Base-by-base conservation (phyloP, 2,797 vertebrate genomes). In the Chloroceryle amazona region DNA sequence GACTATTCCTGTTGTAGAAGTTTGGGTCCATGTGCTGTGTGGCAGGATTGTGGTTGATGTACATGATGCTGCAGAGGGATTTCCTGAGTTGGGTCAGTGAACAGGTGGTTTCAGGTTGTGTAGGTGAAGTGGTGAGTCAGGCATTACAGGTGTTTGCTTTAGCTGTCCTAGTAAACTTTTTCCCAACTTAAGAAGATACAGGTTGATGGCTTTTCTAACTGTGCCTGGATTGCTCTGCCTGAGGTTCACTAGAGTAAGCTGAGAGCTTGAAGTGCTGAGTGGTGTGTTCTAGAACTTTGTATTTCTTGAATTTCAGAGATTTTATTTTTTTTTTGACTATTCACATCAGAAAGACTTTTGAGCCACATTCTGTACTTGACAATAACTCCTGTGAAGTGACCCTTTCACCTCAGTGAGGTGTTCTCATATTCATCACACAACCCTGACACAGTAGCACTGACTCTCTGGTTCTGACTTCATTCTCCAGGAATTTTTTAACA, bases 1-100 rank as follows among this genome's bases (percentile, higher is more conserved):
- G 23, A 18, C 9, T 33, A 0, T 21, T 76, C 58, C 55, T 42
- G 1, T 13, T n/a, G 9, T 14, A 23, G 22, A n/a, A n/a, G 19
- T 70, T 11, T 68, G 39, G n/a, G 20, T 84, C 25, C 7, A 0
- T 7, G 26, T 42, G 62, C 49, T 26, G 26, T 33, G 8, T 18
- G 22, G 12, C 42, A 22, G 55, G 37, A 46, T 0, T 4, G 60
- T 39, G 42, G 10, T 42, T 19, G 17, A 4, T 55, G 25, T 39
- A 22, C 7, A 2, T 6, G 26, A 21, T 37, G 23, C 13, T 57
- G 19, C 58, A 57, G 63, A 29, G 62, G 28, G 39, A 41, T 72
- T 75, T 28, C 25, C 29, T 19, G 22, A 37, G 42, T 15, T 42
- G 39, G 33, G 25, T 35, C 28, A 54, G 29, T 54, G 52, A 54